phyloP scores from a whole-genome alignment of 2,888 invertebrate species.

The Apeira syringaria region DNA sequence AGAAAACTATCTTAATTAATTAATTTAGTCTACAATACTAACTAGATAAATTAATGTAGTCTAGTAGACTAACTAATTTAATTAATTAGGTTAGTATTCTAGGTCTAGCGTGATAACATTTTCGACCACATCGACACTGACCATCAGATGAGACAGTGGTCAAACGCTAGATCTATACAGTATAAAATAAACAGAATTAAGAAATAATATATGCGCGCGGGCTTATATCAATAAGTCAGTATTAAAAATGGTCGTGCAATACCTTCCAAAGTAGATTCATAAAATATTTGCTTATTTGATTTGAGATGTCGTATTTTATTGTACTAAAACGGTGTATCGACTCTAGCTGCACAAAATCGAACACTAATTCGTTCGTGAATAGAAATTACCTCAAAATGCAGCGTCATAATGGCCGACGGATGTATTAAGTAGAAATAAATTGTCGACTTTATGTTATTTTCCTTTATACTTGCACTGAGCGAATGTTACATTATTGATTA shows the following conservation, averaged over 20 bases:
- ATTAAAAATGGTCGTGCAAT: constrained; percentile 20
- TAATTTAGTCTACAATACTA: too few relatives aligned
- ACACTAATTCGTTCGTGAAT: constrained; percentile 66
- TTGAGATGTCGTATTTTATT: constrained; percentile 55
- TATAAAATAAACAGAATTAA: too few relatives aligned
- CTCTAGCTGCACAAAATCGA: constrained; percentile 52
- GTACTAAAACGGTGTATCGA: constrained; percentile 49
- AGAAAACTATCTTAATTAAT: too few relatives aligned
- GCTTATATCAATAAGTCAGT: constrained; percentile 23
- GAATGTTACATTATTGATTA: constrained; percentile 56
- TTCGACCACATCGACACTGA: too few relatives aligned
- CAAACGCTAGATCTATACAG: too few relatives aligned
- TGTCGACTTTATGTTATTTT: constrained; percentile 52
- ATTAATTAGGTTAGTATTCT: too few relatives aligned
- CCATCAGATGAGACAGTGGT: too few relatives aligned
- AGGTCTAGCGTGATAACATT: too few relatives aligned
- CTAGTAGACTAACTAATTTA: too few relatives aligned
- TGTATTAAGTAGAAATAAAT: constrained; percentile 53
- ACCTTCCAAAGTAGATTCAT: constrained; percentile 18
- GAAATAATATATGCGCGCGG: neutral
- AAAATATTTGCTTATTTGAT: constrained; percentile 60
- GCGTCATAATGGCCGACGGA: constrained; percentile 34
- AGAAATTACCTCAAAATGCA: constrained; percentile 56
- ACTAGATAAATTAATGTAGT: too few relatives aligned
- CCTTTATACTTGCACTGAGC: constrained; percentile 46